Evolutionary conservation across 2,888 invertebrate species (phyloP).

Genomic region (Protodeltote pygarga): DNA sequence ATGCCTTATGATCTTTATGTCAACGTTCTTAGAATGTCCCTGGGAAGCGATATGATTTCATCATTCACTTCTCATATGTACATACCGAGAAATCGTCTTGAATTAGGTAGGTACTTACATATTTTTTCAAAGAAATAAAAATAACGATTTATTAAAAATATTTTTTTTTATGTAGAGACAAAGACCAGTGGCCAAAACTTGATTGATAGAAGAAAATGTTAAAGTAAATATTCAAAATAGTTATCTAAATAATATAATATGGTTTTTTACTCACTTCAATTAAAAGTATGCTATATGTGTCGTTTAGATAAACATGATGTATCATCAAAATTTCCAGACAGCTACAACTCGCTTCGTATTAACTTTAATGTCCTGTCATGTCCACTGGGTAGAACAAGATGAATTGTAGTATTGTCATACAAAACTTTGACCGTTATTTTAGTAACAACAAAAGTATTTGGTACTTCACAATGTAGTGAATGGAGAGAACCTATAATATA

Average conservation of each 20-base stretch:
- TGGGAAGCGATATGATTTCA: conserved; percentile 12
- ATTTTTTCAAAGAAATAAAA: no score
- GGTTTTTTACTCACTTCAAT: background rate
- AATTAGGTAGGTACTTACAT: background rate
- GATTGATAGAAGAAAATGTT: background rate
- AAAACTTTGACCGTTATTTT: conserved; percentile 27
- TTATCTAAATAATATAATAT: background rate
- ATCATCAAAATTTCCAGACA: conserved; percentile 4
- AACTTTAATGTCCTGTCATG: conserved; percentile 25
- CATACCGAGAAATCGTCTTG: conserved; percentile 18
- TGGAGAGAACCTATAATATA: conserved; percentile 20
- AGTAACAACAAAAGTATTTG: conserved; percentile 15
- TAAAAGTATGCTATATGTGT: background rate
- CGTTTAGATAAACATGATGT: background rate
- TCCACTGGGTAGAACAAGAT: conserved; percentile 26
- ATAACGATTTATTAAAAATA: no score
- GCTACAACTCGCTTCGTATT: conserved; percentile 3
- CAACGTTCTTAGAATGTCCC: background rate
- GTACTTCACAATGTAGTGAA: background rate
- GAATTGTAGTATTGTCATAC: conserved; percentile 21
- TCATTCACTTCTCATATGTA: conserved; percentile 20
- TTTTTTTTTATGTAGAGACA: conserved; percentile 24
- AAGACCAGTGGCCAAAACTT: conserved; percentile 13
- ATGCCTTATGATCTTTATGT: background rate
- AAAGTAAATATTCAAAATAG: background rate